Evolutionary conservation across 2,888 invertebrate species (phyloP).

Genomic region (Azorinus chamasolen): DNA sequence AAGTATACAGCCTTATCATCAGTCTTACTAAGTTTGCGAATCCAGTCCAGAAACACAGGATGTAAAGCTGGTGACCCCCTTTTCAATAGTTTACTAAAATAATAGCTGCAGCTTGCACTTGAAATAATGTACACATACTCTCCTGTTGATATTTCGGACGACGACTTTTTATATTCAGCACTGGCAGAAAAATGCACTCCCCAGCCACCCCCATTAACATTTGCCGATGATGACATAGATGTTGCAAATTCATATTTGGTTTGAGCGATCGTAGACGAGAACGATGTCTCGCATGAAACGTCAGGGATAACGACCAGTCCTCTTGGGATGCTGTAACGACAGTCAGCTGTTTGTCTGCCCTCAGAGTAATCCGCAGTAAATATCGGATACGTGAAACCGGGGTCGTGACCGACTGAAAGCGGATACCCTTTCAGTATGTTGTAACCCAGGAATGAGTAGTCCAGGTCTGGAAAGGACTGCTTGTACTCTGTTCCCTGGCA

Average conservation of each 20-base stretch:
- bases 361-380: constrained; percentile 40
- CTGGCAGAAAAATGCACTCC: constrained; percentile 42
- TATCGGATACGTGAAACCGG: constrained; percentile 56
- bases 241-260: constrained; percentile 24
- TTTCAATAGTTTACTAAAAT: constrained; percentile 33
- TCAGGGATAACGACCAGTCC: constrained; percentile 42
- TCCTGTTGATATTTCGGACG: constrained; percentile 27
- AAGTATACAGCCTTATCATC: constrained; percentile 4
- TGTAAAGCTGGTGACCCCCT: constrained; percentile 23
- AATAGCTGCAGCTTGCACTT: constrained; percentile 46
- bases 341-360: constrained; percentile 39
- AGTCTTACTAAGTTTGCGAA: constrained; percentile 18
- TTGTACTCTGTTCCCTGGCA: constrained; percentile 35
- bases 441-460: constrained; percentile 53
- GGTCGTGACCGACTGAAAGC: constrained; percentile 44
- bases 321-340: constrained; percentile 37
- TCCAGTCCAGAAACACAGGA: constrained; percentile 33
- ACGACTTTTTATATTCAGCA: constrained; percentile 23
- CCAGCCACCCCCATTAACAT: constrained; percentile 19
- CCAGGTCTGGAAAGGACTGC: constrained; percentile 48
- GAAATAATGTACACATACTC: constrained; percentile 41
- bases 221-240: constrained; percentile 27
- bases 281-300: constrained; percentile 46
- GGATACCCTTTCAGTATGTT: constrained; percentile 47
- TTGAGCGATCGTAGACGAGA: constrained; percentile 36